Conservation (phyloP, 2,888 invertebrate species). For the Dorcus hopei region DNA sequence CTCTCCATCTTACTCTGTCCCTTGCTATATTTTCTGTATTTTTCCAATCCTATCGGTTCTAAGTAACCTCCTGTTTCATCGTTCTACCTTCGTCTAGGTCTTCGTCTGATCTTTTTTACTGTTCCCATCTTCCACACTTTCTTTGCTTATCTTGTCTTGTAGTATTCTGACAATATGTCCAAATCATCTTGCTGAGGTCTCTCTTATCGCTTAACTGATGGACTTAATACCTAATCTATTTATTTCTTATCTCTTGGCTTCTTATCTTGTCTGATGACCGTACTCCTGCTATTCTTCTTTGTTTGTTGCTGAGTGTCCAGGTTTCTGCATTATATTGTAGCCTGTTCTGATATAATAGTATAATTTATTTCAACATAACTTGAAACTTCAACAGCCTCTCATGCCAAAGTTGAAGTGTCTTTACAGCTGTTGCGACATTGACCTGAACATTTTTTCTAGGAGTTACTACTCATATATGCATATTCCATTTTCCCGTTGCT, state of each 20-base stretch:
- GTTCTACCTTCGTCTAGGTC: not conserved
- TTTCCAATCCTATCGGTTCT: not conserved
- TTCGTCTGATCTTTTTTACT: not conserved
- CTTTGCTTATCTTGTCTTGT: not conserved
- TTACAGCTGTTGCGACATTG: too few species aligned
- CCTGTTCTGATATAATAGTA: too few species aligned
- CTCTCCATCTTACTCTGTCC: too few species aligned
- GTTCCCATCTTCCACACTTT: not conserved
- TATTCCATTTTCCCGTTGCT: too few species aligned
- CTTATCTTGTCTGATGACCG: not conserved
- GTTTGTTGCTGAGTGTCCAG: not conserved
- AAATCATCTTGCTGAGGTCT: not conserved
- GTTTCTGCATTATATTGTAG: not conserved
- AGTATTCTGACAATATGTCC: not conserved
- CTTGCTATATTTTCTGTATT: not conserved
- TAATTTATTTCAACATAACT: too few species aligned
- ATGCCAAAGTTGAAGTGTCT: too few species aligned
- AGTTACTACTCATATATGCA: too few species aligned
- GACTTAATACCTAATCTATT: not conserved
- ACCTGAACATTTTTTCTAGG: too few species aligned
- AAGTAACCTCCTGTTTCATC: not conserved
- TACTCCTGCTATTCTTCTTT: not conserved
- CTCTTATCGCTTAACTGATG: not conserved
- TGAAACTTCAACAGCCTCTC: too few species aligned
- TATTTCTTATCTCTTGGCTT: not conserved